phyloP scores from a whole-genome alignment of 2,113 vertebrate species.

The Probosciger aterrimus region DNA sequence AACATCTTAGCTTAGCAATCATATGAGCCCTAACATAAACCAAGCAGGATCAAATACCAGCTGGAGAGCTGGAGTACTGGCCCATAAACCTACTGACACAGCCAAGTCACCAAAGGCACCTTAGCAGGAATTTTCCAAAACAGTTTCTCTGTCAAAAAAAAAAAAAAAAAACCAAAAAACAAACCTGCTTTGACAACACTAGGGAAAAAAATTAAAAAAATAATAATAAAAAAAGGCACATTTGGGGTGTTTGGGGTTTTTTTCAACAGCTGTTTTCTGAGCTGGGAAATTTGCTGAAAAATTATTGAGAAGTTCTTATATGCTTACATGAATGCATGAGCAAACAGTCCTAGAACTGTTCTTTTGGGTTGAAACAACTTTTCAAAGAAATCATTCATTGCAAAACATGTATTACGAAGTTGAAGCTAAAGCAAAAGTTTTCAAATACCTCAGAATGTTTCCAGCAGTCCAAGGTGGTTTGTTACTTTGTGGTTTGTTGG shows the following conservation, averaged over 20 bases:
- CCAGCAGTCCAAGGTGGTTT: not conserved
- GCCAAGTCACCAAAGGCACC: not conserved
- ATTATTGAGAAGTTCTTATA: not conserved
- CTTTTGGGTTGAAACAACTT: not conserved
- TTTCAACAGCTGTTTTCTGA: not conserved
- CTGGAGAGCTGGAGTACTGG: not conserved
- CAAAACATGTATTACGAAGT: not conserved
- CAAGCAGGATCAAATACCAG: conserved; percentile 9
- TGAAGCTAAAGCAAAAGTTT: not conserved
- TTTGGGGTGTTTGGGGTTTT: not conserved
- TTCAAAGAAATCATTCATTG: not conserved
- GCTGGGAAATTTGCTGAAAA: not conserved
- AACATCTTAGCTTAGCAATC: conserved; percentile 11
- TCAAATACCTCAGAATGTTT: not conserved
- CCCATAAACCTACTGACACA: not conserved
- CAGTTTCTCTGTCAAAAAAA: not conserved
- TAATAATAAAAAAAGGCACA: not conserved
- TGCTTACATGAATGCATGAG: not conserved
- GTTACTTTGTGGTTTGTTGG: not conserved
- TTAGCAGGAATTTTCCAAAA: not conserved
- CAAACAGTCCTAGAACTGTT: not conserved
- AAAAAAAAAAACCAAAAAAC: not conserved
- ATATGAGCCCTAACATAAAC: conserved; percentile 3
- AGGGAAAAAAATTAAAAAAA: not conserved
- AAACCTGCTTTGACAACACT: not conserved